Evolutionary conservation across 2,797 vertebrate species (phyloP), one percentile per base, ranked within the genome.

Genomic region (Gila robusta): DNA sequence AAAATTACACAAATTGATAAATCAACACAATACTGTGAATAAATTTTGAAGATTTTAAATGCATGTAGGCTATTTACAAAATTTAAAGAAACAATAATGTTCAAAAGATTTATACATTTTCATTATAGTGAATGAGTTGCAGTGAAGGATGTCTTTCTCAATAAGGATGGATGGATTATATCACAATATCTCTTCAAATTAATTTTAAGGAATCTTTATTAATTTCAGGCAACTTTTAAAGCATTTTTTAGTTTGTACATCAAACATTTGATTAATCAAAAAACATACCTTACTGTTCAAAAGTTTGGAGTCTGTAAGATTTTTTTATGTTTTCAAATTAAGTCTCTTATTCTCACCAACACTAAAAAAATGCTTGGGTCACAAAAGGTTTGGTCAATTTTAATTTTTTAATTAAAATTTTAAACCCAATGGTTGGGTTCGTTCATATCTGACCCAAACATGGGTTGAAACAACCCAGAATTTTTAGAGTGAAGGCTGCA

Each of bases 151-250:
- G 2, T 6, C 23, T 62, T 70, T 82, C 12, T 52, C 47, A 54
- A 54, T 21, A 21, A 54, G 17, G 9, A 54, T 54, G 17, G 6
- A 21, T 54, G 6, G 47, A 49, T 49, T 16, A 16, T 47, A 52
- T 7, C 67, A 16, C 35, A 59, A 64, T 19, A 79, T 66, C 1
- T 10, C 28, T 66, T 66, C 6, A 71, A 54, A 71, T 10, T 1
- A 39, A 44, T 17, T 56, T 56, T 84, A 59, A 54, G 44, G 44
- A 14, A 37, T 83, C 28, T 76, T 78, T 59, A 62, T 78, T 78
- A 1, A 62, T 39, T 76, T 49, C 16, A 28, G 16, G 26, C 10
- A 77, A 32, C 21, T 56, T 69, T 26, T 62, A 44, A 79, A 37
- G 56, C 56, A 44, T n/a, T 11, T 39, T 72, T 64, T 26, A 12